These are phyloP conservation scores for Cartodere bifasciata DNA, from an alignment of 2,888 invertebrate genomes.

Conservation along the genomic window DNA sequence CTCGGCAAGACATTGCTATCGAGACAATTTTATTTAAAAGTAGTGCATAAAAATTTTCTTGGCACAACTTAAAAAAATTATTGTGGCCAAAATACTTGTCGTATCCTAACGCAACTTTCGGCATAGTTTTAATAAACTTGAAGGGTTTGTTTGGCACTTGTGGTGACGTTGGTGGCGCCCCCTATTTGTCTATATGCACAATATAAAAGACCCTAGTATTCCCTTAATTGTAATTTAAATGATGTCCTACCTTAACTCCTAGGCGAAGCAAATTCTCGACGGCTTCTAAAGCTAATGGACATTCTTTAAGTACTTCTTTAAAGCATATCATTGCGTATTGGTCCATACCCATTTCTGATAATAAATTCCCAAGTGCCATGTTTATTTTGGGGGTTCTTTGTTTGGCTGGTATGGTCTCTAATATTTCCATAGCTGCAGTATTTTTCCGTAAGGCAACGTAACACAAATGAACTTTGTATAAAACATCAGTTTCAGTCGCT, in stretches of 20 bases:
- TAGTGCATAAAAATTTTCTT: too few species aligned
- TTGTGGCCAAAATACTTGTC: too few species aligned
- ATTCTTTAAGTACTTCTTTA: constrained; percentile 62
- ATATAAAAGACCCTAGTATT: too few species aligned
- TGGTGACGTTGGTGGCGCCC: too few species aligned
- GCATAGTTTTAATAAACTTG: too few species aligned
- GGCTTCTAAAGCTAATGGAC: constrained; percentile 61
- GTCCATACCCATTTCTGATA: constrained; percentile 55
- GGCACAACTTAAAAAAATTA: too few species aligned
- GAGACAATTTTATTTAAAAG: too few species aligned
- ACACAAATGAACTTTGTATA: constrained; percentile 60
- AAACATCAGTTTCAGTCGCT: constrained; percentile 51
- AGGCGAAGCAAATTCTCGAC: constrained; percentile 58
- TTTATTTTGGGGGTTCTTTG: constrained; percentile 60
- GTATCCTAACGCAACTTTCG: too few species aligned
- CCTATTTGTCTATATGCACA: too few species aligned
- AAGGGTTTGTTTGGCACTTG: too few species aligned
- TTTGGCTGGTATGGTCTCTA: constrained; percentile 47
- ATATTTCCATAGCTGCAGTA: constrained; percentile 45
- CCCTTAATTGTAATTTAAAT: too few species aligned
- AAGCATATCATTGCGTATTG: constrained; percentile 60
- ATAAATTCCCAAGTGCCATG: constrained; percentile 62
- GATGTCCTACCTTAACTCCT: constrained; percentile 36
- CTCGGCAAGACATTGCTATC: too few species aligned
- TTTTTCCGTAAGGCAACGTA: constrained; percentile 51